Conservation (phyloP, 30 jellyfish, hydroid and myxozoan genomes). For the Catostylus mosaicus region DNA sequence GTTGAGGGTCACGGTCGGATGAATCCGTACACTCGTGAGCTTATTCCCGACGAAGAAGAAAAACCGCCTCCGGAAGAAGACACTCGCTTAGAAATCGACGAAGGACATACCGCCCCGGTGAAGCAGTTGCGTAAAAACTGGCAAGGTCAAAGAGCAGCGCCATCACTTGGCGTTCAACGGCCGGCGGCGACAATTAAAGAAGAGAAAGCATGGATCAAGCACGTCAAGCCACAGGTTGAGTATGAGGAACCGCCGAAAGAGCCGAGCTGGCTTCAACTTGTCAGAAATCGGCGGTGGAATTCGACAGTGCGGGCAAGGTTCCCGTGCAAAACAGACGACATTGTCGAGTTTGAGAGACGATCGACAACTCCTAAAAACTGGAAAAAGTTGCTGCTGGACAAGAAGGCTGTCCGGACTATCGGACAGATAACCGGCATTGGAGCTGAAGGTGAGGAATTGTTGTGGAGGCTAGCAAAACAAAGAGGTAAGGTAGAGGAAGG, state of each 20-base stretch:
- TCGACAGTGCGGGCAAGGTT: slow-evolving; percentile 93
- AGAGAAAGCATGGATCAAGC: slow-evolving; percentile 88
- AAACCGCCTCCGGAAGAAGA: slow-evolving; percentile 45
- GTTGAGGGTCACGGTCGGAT: slow-evolving; percentile 93
- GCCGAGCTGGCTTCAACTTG: slow-evolving; percentile 88
- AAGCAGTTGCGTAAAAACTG: slow-evolving; percentile 62
- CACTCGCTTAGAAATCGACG: slow-evolving; percentile 74
- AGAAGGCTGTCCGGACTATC: slow-evolving; percentile 77
- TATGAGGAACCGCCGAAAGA: slow-evolving; percentile 92
- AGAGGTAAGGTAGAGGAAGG: slow-evolving; percentile 80
- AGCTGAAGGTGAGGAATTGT: slow-evolving; percentile 97
- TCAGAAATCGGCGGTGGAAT: slow-evolving; percentile 95
- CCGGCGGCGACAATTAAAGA: slow-evolving; percentile 76
- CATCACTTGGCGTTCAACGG: slow-evolving; percentile 74
- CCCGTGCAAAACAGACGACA: slow-evolving; percentile 86
- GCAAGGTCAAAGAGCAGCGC: slow-evolving; percentile 59
- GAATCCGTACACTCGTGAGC: slow-evolving; percentile 75
- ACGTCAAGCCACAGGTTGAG: slow-evolving; percentile 80
- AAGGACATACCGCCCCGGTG: slow-evolving; percentile 86
- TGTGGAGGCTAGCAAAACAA: slow-evolving; percentile 90
- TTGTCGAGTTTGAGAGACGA: slow-evolving; percentile 89
- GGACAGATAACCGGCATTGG: slow-evolving; percentile 95
- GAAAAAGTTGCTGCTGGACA: slow-evolving; percentile 85
- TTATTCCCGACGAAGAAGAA: slow-evolving; percentile 77
- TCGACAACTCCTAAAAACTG: slow-evolving; percentile 98